These are phyloP conservation scores for Falco punctatus DNA, from an alignment of 2,113 vertebrate genomes.

Conservation along the genomic window DNA sequence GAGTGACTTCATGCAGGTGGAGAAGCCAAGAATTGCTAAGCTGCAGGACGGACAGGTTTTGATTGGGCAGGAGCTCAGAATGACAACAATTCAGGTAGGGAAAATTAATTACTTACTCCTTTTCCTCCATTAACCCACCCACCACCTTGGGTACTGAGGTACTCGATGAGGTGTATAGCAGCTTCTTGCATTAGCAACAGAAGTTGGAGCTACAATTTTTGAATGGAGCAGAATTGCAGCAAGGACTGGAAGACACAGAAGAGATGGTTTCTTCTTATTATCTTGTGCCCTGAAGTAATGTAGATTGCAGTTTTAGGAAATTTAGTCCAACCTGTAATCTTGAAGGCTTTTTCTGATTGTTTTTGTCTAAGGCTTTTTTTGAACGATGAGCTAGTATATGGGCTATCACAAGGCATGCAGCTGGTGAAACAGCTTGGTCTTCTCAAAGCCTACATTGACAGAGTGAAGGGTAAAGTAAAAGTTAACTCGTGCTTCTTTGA, in stretches of 20 bases:
- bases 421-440: background rate
- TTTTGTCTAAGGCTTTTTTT: background rate
- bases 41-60: conserved; percentile 85
- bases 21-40: conserved; percentile 85
- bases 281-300: background rate
- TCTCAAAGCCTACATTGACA: background rate
- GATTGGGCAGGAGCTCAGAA: conserved; percentile 87
- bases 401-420: background rate
- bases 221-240: background rate
- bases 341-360: background rate
- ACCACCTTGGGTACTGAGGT: background rate
- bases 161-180: background rate
- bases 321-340: background rate
- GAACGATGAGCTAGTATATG: background rate
- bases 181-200: background rate
- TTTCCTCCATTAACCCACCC: background rate
- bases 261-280: background rate
- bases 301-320: background rate
- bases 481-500: background rate
- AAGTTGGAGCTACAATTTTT: accelerated
- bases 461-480: background rate
- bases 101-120: background rate
- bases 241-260: background rate
- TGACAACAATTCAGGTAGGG: conserved; percentile 89
- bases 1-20: conserved; percentile 90